Conservation (phyloP, 1,140 invertebrate genomes). For the Drosophila pandora region DNA sequence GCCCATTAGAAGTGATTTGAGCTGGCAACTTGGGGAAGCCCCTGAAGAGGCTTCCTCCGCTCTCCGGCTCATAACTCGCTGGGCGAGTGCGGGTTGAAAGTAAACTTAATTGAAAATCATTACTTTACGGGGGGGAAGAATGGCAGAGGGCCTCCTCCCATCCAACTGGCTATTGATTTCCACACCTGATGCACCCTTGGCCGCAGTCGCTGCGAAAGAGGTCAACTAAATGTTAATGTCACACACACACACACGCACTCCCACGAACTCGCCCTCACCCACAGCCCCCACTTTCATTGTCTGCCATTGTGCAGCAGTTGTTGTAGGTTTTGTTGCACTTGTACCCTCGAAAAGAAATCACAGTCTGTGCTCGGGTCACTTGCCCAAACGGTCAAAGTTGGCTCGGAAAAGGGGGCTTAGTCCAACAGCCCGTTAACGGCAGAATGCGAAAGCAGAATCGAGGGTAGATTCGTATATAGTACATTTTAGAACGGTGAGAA, state of each 20-base stretch:
- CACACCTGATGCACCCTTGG: constrained; percentile 74
- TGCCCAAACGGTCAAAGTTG: constrained; percentile 67
- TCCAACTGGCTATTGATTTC: constrained; percentile 68
- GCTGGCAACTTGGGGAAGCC: constrained; percentile 71
- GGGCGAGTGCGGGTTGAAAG: constrained; percentile 34
- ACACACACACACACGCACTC: constrained; percentile 44
- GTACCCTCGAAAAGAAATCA: constrained; percentile 65
- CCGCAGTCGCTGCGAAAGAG: constrained; percentile 71
- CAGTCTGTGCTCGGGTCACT: constrained; percentile 71
- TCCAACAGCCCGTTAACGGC: constrained; percentile 39
- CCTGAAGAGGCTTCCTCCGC: constrained; percentile 49
- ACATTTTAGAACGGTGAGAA: constrained; percentile 72
- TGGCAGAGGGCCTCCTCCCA: neutral
- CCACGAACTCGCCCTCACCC: constrained; percentile 12
- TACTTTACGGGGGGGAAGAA: constrained; percentile 37
- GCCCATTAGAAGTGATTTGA: constrained; percentile 82
- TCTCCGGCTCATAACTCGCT: constrained; percentile 59
- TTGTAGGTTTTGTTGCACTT: constrained; percentile 6
- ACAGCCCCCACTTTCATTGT: constrained; percentile 35
- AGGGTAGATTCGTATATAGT: constrained; percentile 22
- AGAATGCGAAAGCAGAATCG: constrained; percentile 31
- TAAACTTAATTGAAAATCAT: constrained; percentile 79
- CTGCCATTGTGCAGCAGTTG: constrained; percentile 27
- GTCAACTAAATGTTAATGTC: constrained; percentile 81
- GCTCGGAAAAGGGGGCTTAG: constrained; percentile 43